Conservation (phyloP, 2,113 vertebrate species). For the Gorsachius goisagi region DNA sequence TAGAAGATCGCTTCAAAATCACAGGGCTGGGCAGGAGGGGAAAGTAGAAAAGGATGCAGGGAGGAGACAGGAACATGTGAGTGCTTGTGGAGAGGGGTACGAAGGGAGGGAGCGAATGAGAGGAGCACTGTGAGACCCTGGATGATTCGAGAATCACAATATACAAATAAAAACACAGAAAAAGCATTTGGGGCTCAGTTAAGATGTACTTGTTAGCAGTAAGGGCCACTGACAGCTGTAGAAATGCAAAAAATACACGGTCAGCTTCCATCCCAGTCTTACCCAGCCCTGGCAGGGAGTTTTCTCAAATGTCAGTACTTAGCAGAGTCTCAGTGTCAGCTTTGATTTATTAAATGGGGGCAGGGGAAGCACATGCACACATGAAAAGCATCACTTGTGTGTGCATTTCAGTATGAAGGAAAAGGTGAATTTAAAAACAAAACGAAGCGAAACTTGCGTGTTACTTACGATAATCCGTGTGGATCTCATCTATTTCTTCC, state of each 20-base stretch:
- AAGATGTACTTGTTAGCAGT: not conserved
- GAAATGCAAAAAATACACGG: not conserved
- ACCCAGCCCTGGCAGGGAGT: not conserved
- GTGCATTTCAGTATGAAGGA: not conserved
- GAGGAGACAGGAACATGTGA: rapidly evolving
- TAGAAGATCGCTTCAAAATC: not conserved
- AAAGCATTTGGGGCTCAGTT: not conserved
- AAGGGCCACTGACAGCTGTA: not conserved
- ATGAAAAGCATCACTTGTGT: not conserved
- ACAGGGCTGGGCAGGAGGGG: not conserved
- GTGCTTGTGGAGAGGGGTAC: not conserved
- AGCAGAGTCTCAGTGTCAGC: not conserved
- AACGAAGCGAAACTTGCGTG: not conserved
- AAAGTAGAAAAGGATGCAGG: not conserved
- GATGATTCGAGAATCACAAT: not conserved
- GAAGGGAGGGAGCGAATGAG: not conserved
- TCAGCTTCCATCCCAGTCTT: not conserved
- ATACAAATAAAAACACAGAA: not conserved
- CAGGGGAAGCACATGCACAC: rapidly evolving
- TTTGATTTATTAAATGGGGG: not conserved
- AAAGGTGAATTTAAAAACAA: not conserved
- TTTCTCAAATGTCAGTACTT: not conserved
- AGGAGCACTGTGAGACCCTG: not conserved
- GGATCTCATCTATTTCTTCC: conserved; percentile 89
- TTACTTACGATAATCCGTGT: conserved; percentile 90